phyloP scores from a whole-genome alignment of 2,113 vertebrate genomes.

The Tauraco erythrolophus region DNA sequence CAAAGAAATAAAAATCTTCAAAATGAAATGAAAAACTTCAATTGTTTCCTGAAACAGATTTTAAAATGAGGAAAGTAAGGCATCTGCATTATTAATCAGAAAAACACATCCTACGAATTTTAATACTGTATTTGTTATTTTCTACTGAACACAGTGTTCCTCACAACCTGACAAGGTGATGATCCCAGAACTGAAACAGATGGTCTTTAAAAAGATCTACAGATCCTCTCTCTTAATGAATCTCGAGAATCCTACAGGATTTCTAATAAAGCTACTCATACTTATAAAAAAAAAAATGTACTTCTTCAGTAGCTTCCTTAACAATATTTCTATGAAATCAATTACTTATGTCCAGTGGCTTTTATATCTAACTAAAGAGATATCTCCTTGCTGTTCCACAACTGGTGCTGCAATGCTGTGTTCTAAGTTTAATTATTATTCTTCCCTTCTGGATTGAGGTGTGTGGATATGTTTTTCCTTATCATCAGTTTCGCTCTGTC shows the following conservation, averaged over 20 bases:
- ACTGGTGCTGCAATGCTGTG: constrained; percentile 3
- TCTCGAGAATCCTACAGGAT: constrained; percentile 60
- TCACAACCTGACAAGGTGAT: constrained; percentile 64
- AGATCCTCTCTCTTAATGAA: constrained; percentile 65
- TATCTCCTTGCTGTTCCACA: constrained; percentile 13
- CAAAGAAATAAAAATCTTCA: constrained; percentile 67
- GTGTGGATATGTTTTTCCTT: background rate
- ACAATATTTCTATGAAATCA: constrained; percentile 10
- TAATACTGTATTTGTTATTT: constrained; percentile 64
- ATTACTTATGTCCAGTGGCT: constrained; percentile 7
- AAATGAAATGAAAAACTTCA: constrained; percentile 53
- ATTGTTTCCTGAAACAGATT: constrained; percentile 67
- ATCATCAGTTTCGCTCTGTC: background rate
- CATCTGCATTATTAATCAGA: constrained; percentile 72
- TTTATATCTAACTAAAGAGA: constrained; percentile 33
- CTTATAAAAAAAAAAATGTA: constrained; percentile 62
- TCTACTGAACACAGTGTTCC: constrained; percentile 26
- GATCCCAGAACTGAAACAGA: constrained; percentile 69
- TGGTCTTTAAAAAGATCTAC: constrained; percentile 73
- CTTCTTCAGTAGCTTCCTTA: constrained; percentile 28
- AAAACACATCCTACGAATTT: constrained; percentile 48
- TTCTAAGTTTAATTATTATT: constrained; percentile 50
- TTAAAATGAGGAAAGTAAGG: constrained; percentile 49
- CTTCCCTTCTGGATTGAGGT: background rate
- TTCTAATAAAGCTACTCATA: constrained; percentile 57